These are phyloP conservation scores for Aurelia coerulea DNA, from an alignment of 30 jellyfish, hydroid and myxozoan species.

Conservation along the genomic window DNA sequence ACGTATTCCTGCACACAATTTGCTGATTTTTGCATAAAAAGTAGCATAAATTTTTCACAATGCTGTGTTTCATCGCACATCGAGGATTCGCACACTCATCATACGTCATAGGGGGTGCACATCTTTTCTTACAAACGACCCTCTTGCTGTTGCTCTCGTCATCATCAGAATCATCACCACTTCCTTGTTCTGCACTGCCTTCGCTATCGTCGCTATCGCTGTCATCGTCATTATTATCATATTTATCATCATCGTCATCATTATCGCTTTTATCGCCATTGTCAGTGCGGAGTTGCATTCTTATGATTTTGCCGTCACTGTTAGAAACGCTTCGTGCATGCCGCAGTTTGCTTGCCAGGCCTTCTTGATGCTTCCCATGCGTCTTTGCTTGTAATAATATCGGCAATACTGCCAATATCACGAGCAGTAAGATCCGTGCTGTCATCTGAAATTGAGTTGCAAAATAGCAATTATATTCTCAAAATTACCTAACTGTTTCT, in stretches of 20 bases:
- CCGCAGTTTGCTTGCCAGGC: too few relatives aligned
- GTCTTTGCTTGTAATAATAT: too few relatives aligned
- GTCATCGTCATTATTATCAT: constrained; percentile 18
- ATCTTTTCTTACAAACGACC: constrained; percentile 73
- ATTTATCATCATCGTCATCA: constrained; percentile 28
- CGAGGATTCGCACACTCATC: constrained; percentile 96
- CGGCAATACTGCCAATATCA: too few relatives aligned
- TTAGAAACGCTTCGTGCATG: too few relatives aligned
- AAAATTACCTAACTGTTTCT: too few relatives aligned
- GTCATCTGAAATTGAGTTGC: too few relatives aligned
- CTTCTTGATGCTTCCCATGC: too few relatives aligned
- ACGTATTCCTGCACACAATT: constrained; percentile 84
- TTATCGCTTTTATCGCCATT: constrained; percentile 34
- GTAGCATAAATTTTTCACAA: constrained; percentile 90
- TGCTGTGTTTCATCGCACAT: constrained; percentile 83
- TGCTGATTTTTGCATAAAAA: constrained; percentile 93
- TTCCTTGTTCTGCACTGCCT: constrained; percentile 10
- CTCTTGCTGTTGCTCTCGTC: constrained; percentile 28
- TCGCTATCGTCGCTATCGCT: constrained; percentile 2
- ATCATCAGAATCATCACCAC: constrained; percentile 33
- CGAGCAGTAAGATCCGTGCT: too few relatives aligned
- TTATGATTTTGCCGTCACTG: too few relatives aligned
- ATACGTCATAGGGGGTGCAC: constrained; percentile 89
- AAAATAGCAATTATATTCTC: too few relatives aligned
- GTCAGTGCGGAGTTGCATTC: constrained; percentile 1